Evolutionary conservation across 1,140 invertebrate genomes (phyloP).

Genomic region (Bombus superbus): DNA sequence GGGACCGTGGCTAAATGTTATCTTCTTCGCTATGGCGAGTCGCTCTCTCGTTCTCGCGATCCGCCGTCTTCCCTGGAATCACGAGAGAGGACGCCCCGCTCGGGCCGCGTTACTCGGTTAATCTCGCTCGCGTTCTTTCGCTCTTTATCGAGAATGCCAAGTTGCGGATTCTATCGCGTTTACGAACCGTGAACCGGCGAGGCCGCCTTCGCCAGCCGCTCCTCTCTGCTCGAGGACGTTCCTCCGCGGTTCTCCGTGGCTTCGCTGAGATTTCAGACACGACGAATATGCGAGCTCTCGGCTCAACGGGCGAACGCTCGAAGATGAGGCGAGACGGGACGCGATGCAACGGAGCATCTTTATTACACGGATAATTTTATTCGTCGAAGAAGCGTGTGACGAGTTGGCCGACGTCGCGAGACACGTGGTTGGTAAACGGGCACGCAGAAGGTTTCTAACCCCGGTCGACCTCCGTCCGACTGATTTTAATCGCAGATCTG

Average conservation of each 20-base stretch:
- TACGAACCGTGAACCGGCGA: slow-evolving; percentile 49
- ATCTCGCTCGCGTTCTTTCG: slow-evolving; percentile 43
- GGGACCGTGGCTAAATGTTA: slow-evolving; percentile 75
- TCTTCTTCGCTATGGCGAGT: slow-evolving; percentile 61
- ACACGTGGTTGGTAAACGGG: neutral
- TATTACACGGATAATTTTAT: slow-evolving; percentile 34
- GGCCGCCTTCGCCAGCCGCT: neutral
- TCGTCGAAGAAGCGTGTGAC: neutral
- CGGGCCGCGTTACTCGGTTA: slow-evolving; percentile 36
- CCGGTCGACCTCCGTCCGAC: neutral
- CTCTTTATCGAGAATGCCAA: slow-evolving; percentile 33
- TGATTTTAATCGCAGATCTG: slow-evolving; percentile 56
- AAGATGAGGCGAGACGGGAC: neutral
- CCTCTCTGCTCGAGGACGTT: neutral
- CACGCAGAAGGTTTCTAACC: no score
- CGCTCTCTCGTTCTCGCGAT: neutral
- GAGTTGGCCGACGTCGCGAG: neutral
- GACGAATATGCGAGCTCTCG: slow-evolving; percentile 31
- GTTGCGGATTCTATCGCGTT: slow-evolving; percentile 55
- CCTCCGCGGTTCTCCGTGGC: neutral
- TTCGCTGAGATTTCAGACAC: slow-evolving; percentile 31
- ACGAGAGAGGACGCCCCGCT: neutral
- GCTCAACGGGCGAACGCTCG: neutral
- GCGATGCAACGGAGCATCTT: neutral
- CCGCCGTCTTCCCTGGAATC: slow-evolving; percentile 23